Evolutionary conservation across 2,113 vertebrate genomes (phyloP), one percentile per base, ranked within the genome.

Genomic region (Centropristis striata): DNA sequence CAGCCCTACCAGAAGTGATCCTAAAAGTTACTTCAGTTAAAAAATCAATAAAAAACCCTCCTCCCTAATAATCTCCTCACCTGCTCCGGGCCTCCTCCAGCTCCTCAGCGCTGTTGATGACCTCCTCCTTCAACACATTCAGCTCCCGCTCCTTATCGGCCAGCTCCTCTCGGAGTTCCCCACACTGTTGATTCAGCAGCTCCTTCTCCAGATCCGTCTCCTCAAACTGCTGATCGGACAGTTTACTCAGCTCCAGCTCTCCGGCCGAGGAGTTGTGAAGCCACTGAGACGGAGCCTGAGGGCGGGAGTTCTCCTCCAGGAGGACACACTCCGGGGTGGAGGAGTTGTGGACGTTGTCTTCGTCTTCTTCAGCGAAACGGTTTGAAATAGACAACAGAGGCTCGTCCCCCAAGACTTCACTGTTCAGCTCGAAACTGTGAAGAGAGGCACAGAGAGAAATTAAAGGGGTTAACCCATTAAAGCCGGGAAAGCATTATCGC

Each of bases 101-200:
- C 23, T 95, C 92, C 61, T 91, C 89, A 0, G 86, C 90, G 27
- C 84, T 93, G 23, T 81, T 91, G 21, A 78, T 59, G 47, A 96
- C 78, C 83, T 95, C 91, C 49, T 91, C 87, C 18, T 74, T 85
- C 6, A 95, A 78, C 53, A 93, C 80, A 20, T 85, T 68, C 59
- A 95, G 42, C n/a, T 95, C 90, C 9, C 83, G 68, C 61, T 95
- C 92, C 79, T 91, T 95, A 16, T 94, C 83, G 47, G 54, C 68
- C 66, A 96, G 70, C 83, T 94, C 93, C 32, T 95, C 92, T 2
- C 77, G 90, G 8, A 96, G 91, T 23, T 95, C 92, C 18, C 21
- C 66, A 55, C 93, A 95, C 66, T 91, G 92, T 80, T 95, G 92
- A 63, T 83, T 86, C 54, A 95, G 81, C 55, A 90, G 78, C 61